phyloP scores from a whole-genome alignment of 2,888 invertebrate species.

The Dicroscelio sp. region DNA sequence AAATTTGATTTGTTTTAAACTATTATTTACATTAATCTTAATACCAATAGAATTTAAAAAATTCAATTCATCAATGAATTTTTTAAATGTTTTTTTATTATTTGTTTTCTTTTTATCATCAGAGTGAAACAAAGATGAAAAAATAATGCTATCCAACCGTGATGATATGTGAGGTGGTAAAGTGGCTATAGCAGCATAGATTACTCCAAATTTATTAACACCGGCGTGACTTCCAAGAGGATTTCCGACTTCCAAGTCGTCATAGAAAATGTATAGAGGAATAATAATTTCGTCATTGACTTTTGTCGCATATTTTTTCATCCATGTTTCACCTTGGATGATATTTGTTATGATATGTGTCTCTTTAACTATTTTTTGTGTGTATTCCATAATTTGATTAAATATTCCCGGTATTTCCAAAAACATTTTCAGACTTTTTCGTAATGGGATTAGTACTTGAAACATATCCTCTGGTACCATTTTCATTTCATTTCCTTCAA shows the following conservation, averaged over 20 bases:
- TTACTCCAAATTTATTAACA: slow-evolving; percentile 33
- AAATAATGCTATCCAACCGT: slow-evolving; percentile 23
- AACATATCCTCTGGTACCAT: background rate
- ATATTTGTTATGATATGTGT: slow-evolving; percentile 7
- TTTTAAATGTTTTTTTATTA: slow-evolving; percentile 9
- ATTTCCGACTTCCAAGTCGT: too few relatives aligned
- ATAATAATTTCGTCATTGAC: slow-evolving; percentile 1
- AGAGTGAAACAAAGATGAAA: background rate
- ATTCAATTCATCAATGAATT: slow-evolving; percentile 38
- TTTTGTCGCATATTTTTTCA: slow-evolving; percentile 8
- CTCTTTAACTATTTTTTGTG: background rate
- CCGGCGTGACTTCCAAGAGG: slow-evolving; percentile 37
- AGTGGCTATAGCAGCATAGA: slow-evolving; percentile 4
- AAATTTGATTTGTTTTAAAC: slow-evolving; percentile 40
- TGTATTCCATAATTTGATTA: slow-evolving; percentile 17
- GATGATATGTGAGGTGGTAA: slow-evolving; percentile 9
- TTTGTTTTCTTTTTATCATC: background rate
- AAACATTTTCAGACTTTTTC: slow-evolving; percentile 23
- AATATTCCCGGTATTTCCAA: slow-evolving; percentile 21
- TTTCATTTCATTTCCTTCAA: background rate
- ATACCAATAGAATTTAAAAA: slow-evolving; percentile 19
- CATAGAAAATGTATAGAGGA: slow-evolving; percentile 22
- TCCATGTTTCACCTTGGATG: too few relatives aligned
- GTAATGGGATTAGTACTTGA: slow-evolving; percentile 3
- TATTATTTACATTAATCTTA: background rate